Conservation (phyloP, 2,888 invertebrate genomes). For the Emesis furor region DNA sequence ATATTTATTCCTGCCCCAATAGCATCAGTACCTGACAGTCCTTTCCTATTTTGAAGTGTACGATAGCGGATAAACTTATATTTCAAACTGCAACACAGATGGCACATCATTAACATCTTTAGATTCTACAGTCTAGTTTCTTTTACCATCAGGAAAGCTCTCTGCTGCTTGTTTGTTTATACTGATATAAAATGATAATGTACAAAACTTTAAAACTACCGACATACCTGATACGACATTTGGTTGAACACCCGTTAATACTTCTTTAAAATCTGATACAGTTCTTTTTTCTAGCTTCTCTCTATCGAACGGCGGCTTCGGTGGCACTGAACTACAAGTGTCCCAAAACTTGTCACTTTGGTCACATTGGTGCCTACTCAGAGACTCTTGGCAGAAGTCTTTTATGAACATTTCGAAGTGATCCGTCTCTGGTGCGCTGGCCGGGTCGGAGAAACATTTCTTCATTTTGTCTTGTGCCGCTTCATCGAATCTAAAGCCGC, state of each 20-base stretch:
- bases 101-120: no score
- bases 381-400: constrained; percentile 84
- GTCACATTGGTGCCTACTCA: constrained; percentile 78
- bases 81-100: no score
- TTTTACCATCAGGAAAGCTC: no score
- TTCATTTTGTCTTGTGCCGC: constrained; percentile 79
- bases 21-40: no score
- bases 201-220: no score
- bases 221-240: constrained; percentile 82
- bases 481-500: constrained; percentile 80
- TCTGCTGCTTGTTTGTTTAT: no score
- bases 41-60: no score
- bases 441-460: constrained; percentile 69
- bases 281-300: constrained; percentile 79
- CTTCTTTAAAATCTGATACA: constrained; percentile 81
- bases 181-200: no score
- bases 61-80: no score
- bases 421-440: constrained; percentile 76
- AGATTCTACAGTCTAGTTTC: no score
- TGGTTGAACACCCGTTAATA: constrained; percentile 81
- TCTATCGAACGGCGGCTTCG: constrained; percentile 77
- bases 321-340: constrained; percentile 83
- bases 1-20: no score
- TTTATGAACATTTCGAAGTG: constrained; percentile 83
- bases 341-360: constrained; percentile 86